Evolutionary conservation across 2,113 vertebrate genomes (phyloP), one percentile per base, ranked within the genome.

Genomic region (Scophthalmus maximus): DNA sequence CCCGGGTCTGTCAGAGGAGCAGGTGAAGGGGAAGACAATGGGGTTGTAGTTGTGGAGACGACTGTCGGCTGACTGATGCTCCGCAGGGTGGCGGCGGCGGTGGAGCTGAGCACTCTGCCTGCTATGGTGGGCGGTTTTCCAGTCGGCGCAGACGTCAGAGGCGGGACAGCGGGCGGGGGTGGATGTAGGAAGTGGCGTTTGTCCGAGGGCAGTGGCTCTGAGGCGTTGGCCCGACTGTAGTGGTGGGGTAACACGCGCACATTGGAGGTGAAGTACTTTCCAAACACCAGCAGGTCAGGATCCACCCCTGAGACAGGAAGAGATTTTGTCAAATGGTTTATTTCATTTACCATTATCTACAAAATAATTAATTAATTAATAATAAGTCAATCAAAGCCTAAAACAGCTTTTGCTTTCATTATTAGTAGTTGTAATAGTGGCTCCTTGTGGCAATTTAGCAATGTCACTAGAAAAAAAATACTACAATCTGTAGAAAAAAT

Each of bases 241-340:
- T 89, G 87, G 46, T 88, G 91, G 0, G 71, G 89, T 10, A 94
- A 90, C 60, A 94, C 91, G 0, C 85, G 92, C 6, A 88, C 86
- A 9, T 92, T 94, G 55, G 92, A 83, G 8, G 86, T 85, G 73
- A 91, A 91, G 79, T 90, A 68, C 59, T 96, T 96, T 71, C 94
- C 94, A 88, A 98, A 99, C 87, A 98, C 89, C 71, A 99, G 90
- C 85, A 98, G 91, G 79, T 99, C 98, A 22, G 98, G 96, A 92
- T 98, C 97, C 68, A 92, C 86, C 55, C 97, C 97, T 98, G 9
- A 9, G 50, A 46, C 25, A 62, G 1, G 1, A 53, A 70, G 30
- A 38, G 11, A 11, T 36, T 20, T 18, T 12, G 36, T 40, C 1
- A 8, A n/a, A n/a, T n/a, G n/a, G n/a, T n/a, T n/a, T n/a, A n/a